Evolutionary conservation across 1,140 invertebrate species (phyloP).

Genomic region (Melanaphis sacchari): DNA sequence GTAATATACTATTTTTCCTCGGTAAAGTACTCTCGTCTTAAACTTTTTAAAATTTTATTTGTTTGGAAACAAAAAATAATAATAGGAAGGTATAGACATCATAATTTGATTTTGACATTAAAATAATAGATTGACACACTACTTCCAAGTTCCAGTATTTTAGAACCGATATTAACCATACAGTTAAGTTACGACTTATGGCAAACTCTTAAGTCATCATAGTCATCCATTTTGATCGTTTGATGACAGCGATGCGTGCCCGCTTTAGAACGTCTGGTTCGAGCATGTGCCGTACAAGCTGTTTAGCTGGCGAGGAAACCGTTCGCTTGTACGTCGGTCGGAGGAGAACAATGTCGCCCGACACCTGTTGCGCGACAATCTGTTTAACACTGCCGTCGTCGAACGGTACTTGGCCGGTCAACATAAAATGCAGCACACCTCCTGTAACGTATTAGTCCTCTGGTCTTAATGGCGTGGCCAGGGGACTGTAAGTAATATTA

Average conservation of each 20-base stretch:
- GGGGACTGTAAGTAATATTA: background rate
- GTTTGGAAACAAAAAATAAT: background rate
- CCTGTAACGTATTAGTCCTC: slow-evolving; percentile 19
- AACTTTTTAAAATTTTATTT: background rate
- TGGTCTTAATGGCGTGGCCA: background rate
- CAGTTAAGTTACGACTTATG: background rate
- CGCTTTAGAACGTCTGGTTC: slow-evolving; percentile 43
- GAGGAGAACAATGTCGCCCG: slow-evolving; percentile 17
- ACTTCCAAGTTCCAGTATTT: background rate
- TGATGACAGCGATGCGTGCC: background rate
- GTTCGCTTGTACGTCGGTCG: background rate
- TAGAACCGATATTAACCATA: background rate
- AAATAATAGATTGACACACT: background rate
- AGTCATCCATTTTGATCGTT: slow-evolving; percentile 15
- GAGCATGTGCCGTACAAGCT: slow-evolving; percentile 27
- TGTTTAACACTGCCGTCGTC: background rate
- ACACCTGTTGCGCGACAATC: slow-evolving; percentile 38
- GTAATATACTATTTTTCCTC: background rate
- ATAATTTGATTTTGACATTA: background rate
- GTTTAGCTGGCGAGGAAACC: background rate
- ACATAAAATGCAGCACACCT: slow-evolving; percentile 42
- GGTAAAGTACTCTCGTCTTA: background rate
- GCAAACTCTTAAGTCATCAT: background rate
- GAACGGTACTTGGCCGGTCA: slow-evolving; percentile 27
- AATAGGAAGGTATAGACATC: no score